Conservation (phyloP, 2,888 invertebrate species). For the Stegana nigrithorax region DNA sequence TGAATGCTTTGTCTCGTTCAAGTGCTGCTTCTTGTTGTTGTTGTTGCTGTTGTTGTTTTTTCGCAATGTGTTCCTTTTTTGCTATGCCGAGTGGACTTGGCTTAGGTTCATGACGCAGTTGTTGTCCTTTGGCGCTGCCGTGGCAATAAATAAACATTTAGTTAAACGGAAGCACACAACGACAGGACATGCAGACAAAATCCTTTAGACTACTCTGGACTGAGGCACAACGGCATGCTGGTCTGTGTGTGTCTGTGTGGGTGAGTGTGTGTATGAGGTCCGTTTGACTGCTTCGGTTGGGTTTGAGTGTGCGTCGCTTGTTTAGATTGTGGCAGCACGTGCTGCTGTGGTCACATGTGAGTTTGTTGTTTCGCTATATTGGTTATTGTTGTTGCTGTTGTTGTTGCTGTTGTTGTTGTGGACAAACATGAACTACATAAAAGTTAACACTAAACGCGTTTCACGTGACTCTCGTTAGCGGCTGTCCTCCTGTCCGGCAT, state of each 20-base stretch:
- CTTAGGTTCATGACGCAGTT: slow-evolving; percentile 28
- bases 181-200: slow-evolving; percentile 33
- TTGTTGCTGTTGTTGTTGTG: slow-evolving; percentile 34
- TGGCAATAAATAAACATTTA: slow-evolving; percentile 61
- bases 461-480: neutral
- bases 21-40: slow-evolving; percentile 36
- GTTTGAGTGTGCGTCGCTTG: slow-evolving; percentile 32
- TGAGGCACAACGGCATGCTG: no score
- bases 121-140: slow-evolving; percentile 55
- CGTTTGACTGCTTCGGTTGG: neutral
- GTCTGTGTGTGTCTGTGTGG: no score
- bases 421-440: slow-evolving; percentile 37
- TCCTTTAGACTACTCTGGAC: neutral
- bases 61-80: slow-evolving; percentile 8
- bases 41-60: neutral
- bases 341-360: slow-evolving; percentile 52
- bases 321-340: slow-evolving; percentile 51
- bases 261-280: neutral
- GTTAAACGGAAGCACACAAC: slow-evolving; percentile 48
- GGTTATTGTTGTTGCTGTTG: slow-evolving; percentile 47
- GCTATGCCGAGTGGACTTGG: slow-evolving; percentile 11
- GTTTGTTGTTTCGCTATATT: slow-evolving; percentile 24
- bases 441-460: neutral
- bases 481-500: neutral
- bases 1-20: slow-evolving; percentile 53